Conservation (phyloP, 1,140 invertebrate species). For the Drosophila triauraria region DNA sequence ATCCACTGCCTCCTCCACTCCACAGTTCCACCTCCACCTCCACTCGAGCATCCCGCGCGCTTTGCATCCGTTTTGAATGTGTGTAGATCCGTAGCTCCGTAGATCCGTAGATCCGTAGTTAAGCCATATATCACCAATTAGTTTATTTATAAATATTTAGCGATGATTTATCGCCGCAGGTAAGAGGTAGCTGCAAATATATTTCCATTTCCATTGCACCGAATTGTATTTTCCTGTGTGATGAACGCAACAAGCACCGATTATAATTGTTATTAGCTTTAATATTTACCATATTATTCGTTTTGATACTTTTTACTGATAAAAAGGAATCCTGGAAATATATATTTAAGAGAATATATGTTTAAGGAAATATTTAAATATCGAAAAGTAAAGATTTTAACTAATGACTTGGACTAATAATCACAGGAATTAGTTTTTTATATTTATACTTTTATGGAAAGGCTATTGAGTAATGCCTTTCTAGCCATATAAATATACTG, state of each 20-base stretch:
- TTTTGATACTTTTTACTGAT: not conserved
- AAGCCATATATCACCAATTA: conserved; percentile 9
- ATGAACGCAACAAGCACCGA: conserved; percentile 12
- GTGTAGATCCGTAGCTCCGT: conserved; percentile 16
- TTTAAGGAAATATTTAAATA: no score
- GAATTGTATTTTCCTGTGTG: conserved; percentile 5
- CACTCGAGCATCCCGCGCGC: conserved; percentile 1
- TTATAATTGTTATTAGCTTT: not conserved
- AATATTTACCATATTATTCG: not conserved
- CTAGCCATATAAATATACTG: not conserved
- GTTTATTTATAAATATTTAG: conserved; percentile 7
- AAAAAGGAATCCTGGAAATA: no score
- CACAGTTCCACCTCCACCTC: conserved; percentile 14
- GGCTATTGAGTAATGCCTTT: not conserved
- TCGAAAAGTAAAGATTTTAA: no score
- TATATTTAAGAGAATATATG: no score
- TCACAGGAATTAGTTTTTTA: no score
- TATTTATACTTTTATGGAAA: no score
- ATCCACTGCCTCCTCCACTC: not conserved
- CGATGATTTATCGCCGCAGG: conserved; percentile 30
- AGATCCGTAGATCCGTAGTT: no score
- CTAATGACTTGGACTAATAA: no score
- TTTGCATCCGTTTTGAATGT: conserved; percentile 31
- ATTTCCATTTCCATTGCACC: conserved; percentile 15
- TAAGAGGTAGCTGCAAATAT: conserved; percentile 29